Conservation (phyloP, 2,888 invertebrate genomes). For the Acanthosepion pharaonis region DNA sequence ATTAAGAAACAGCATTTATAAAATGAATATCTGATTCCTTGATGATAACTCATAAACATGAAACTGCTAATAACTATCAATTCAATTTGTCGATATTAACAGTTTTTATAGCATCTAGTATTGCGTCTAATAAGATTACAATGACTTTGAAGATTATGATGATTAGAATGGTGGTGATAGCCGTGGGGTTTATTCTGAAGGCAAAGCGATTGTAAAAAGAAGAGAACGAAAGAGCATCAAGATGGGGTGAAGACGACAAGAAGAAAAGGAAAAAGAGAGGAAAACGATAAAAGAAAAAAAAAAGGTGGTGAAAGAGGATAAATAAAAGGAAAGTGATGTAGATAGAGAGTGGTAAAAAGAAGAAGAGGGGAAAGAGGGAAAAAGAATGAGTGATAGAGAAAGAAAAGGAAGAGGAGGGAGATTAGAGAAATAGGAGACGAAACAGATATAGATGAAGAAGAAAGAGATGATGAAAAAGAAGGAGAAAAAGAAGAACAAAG, state of each 20-base stretch:
- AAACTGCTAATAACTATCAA: too few relatives aligned
- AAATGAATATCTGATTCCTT: too few relatives aligned
- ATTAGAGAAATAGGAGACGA: neutral
- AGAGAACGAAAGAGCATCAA: neutral
- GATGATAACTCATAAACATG: too few relatives aligned
- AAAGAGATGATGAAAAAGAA: neutral
- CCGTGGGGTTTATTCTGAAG: neutral
- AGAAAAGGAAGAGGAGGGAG: neutral
- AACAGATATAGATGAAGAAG: neutral
- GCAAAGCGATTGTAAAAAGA: neutral
- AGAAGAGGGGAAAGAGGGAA: too few relatives aligned
- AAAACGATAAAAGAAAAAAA: neutral
- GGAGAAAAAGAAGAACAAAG: neutral
- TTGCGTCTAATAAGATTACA: too few relatives aligned
- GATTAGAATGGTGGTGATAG: neutral
- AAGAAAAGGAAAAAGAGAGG: neutral
- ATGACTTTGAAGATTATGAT: neutral
- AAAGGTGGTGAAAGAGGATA: neutral
- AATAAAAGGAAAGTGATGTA: neutral
- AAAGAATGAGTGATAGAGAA: too few relatives aligned
- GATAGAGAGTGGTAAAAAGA: too few relatives aligned
- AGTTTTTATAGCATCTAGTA: too few relatives aligned
- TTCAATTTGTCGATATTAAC: too few relatives aligned
- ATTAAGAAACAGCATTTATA: too few relatives aligned
- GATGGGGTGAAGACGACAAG: neutral